phyloP scores from a whole-genome alignment of 2,888 invertebrate genomes.

The Cremastinae sp. region DNA sequence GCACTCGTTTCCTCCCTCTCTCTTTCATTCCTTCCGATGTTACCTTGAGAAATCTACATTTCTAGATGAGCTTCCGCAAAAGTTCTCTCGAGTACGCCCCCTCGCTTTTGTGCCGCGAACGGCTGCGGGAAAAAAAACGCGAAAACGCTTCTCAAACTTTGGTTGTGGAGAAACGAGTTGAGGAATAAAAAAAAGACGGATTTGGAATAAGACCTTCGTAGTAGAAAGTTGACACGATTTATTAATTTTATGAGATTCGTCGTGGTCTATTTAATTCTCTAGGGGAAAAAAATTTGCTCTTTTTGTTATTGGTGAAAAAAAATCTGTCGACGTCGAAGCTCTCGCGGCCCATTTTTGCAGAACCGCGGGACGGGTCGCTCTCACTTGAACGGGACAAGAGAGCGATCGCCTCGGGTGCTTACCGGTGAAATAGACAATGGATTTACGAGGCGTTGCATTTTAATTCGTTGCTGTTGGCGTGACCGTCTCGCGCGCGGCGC shows the following conservation, averaged over 20 bases:
- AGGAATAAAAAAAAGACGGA: no score
- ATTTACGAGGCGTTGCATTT: conserved; percentile 76
- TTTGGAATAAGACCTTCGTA: no score
- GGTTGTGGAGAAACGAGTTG: background rate
- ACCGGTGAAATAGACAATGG: conserved; percentile 67
- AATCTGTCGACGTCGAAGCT: no score
- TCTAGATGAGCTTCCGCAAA: conserved; percentile 60
- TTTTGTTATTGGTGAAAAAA: no score
- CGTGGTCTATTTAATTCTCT: no score
- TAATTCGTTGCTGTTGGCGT: conserved; percentile 70
- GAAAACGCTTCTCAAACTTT: background rate
- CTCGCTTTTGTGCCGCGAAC: background rate
- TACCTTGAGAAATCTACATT: conserved; percentile 58
- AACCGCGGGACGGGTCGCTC: conserved; percentile 30
- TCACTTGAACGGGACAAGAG: background rate
- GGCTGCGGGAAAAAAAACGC: conserved; percentile 1
- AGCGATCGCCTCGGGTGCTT: conserved; percentile 42
- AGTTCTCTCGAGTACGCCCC: conserved; percentile 36
- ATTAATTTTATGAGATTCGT: no score
- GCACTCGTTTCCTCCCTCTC: conserved; percentile 39
- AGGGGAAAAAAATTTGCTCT: no score
- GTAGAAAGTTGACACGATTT: no score
- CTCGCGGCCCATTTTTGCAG: conserved; percentile 4
- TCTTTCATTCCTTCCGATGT: background rate
- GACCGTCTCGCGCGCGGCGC: conserved; percentile 51